phyloP scores from a whole-genome alignment of 2,888 invertebrate genomes.

The Oscheius onirici region DNA sequence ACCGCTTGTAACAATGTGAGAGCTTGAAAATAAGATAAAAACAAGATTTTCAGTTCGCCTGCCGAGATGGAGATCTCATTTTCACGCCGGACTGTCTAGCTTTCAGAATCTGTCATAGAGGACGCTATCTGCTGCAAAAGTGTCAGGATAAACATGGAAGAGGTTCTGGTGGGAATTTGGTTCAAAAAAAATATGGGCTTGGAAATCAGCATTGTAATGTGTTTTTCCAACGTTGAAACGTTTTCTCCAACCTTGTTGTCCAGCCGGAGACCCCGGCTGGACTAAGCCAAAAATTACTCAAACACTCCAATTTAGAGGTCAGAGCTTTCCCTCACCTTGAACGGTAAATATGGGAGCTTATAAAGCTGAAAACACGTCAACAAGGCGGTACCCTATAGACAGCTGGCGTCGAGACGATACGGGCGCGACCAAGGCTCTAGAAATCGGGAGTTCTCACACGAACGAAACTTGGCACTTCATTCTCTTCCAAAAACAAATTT shows the following conservation, averaged over 20 bases:
- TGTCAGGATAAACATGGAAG: background rate
- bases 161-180: background rate
- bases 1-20: constrained; percentile 17
- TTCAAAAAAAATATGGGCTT: too few species aligned
- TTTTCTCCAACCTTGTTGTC: too few species aligned
- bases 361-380: too few species aligned
- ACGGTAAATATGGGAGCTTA: background rate
- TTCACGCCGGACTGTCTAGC: background rate
- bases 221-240: too few species aligned
- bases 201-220: too few species aligned
- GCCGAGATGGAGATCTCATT: constrained; percentile 21
- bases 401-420: too few species aligned
- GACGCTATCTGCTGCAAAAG: background rate
- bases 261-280: too few species aligned
- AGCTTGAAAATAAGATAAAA: background rate
- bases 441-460: too few species aligned
- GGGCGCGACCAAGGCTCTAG: too few species aligned
- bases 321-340: background rate
- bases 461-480: background rate
- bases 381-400: too few species aligned
- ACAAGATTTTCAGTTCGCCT: background rate
- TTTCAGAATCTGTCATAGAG: background rate
- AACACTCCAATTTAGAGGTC: too few species aligned
- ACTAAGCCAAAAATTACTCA: too few species aligned
- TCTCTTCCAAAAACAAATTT: background rate